phyloP scores from a whole-genome alignment of 2,113 vertebrate genomes.

The Gavia stellata region DNA sequence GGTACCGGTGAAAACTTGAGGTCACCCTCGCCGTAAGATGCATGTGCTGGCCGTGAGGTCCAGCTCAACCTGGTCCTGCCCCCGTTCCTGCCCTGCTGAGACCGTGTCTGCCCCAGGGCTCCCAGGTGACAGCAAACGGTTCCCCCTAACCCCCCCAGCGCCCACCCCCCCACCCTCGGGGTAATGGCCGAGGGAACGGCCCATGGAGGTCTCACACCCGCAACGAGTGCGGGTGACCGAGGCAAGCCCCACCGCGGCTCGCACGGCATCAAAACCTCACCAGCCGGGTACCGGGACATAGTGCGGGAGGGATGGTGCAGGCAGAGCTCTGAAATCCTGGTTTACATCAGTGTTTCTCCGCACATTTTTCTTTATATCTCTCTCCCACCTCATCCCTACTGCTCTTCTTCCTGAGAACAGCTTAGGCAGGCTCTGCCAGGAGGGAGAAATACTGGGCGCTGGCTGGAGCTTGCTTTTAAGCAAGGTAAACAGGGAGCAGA shows the following conservation, averaged over 20 bases:
- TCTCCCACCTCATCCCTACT: fast-evolving
- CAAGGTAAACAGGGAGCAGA: neutral
- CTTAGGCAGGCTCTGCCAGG: neutral
- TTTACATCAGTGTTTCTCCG: neutral
- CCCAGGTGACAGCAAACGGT: neutral
- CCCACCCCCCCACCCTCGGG: neutral
- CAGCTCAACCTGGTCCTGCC: neutral
- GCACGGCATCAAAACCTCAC: neutral
- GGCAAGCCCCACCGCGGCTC: fast-evolving
- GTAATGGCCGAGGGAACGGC: fast-evolving
- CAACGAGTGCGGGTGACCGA: neutral
- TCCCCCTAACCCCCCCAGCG: fast-evolving
- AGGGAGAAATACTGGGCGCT: neutral
- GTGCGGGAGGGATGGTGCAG: fast-evolving
- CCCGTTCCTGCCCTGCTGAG: neutral
- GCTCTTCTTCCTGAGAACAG: neutral
- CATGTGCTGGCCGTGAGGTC: neutral
- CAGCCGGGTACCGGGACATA: neutral
- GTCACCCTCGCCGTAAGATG: neutral
- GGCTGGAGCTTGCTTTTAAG: neutral
- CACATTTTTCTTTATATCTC: neutral
- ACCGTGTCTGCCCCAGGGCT: neutral
- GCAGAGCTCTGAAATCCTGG: neutral
- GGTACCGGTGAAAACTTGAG: neutral
- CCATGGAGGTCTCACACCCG: neutral